Evolutionary conservation across 2,888 invertebrate species (phyloP), one percentile per base, ranked within the genome.

Genomic region (Boloria euphrosyne): DNA sequence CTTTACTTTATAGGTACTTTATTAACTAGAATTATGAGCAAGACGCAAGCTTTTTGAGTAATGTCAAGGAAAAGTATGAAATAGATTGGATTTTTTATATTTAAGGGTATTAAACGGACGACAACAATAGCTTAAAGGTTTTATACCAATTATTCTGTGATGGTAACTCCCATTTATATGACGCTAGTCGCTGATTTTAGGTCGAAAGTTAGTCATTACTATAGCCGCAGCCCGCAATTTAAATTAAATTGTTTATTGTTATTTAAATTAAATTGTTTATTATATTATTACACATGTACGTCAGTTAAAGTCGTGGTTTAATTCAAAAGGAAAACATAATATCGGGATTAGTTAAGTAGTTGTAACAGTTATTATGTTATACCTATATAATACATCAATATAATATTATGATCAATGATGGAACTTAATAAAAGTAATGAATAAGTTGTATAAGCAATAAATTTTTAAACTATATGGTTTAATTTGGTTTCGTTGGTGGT

Each of bases 251-350:
- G 22, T 22, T 22, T 22, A 22, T 22, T 22, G 22, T 22, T n/a
- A n/a, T n/a, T n/a, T n/a, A n/a, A n/a, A n/a, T n/a, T n/a, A n/a
- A n/a, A n/a, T 27, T 46, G 55, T 31, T 31, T 16, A 49, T 38
- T 54, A 49, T 38, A 49, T 54, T 62, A 38, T 53, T 53, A 31
- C 52, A 47, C 53, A 62, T 22, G 46, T 31, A 54, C 62, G 62
- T 62, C 62, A 62, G 53, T 62, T 31, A 62, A 62, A 31, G 13
- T 62, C 53, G 22, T 52, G 47, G 55, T 46, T 50, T 49, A 57
- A 16, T 10, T 17, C 31, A 44, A 65, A 66, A 62, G 62, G 55
- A 66, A 66, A 66, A 66, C 62, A 58, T 57, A 57, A 62, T 57
- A 47, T 66, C 46, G 13, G 13, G 38, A 46, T 66, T 50, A 51